Conservation (phyloP, 2,113 vertebrate genomes). For the Aythya baeri region DNA sequence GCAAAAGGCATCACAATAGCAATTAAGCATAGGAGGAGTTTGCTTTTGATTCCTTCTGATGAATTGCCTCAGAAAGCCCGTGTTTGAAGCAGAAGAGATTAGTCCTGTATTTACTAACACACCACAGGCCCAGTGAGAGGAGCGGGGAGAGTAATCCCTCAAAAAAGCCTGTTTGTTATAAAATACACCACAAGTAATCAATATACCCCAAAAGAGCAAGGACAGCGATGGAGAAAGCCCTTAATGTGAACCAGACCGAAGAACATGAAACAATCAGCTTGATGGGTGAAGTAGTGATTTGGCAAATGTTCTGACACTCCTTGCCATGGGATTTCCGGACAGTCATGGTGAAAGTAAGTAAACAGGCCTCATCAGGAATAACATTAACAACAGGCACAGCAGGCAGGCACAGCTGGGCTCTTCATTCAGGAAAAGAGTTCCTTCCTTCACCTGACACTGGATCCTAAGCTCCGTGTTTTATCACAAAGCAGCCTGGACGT, state of each 20-base stretch:
- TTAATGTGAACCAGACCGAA: conserved; percentile 50
- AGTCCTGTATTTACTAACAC: conserved; percentile 8
- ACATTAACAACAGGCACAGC: conserved; percentile 3
- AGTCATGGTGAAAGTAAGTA: conserved; percentile 53
- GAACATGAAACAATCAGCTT: conserved; percentile 23
- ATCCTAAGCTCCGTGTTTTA: not conserved
- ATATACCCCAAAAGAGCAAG: conserved; percentile 36
- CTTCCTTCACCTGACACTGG: not conserved
- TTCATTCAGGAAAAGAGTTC: not conserved
- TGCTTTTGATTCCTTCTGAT: not conserved
- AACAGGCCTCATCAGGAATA: conserved; percentile 45
- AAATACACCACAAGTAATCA: conserved; percentile 50
- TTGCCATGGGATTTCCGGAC: conserved; percentile 55
- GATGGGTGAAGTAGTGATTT: conserved; percentile 61
- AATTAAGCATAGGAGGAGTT: not conserved
- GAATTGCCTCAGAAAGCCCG: not conserved
- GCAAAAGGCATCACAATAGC: not conserved
- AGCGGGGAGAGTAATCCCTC: not conserved
- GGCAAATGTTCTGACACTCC: conserved; percentile 34
- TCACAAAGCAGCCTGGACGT: not conserved
- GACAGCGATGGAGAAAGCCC: conserved; percentile 7
- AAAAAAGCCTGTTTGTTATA: conserved; percentile 37
- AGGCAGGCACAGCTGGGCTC: not conserved
- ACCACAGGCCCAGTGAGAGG: not conserved
- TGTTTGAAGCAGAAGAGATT: conserved; percentile 3